phyloP scores from a whole-genome alignment of 2,888 invertebrate genomes.

The Mechanitis mazaeus region DNA sequence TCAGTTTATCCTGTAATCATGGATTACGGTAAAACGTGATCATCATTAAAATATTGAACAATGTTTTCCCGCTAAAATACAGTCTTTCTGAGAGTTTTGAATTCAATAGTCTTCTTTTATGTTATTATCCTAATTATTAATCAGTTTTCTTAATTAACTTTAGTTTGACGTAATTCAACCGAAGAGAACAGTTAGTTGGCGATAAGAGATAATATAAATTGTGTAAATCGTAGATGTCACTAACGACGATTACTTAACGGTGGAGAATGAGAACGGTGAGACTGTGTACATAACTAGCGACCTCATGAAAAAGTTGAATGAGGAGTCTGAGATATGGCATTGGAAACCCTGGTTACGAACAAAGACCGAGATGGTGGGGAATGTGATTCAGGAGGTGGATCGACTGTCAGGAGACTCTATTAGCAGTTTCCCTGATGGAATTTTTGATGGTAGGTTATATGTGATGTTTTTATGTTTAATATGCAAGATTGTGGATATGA shows the following conservation, averaged over 20 bases:
- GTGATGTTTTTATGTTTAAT: background rate
- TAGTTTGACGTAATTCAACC: slow-evolving; percentile 6
- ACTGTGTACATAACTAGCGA: slow-evolving; percentile 48
- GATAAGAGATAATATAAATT: background rate
- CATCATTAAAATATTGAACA: slow-evolving; percentile 7
- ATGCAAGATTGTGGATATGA: too few species aligned
- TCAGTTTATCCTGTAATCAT: slow-evolving; percentile 13
- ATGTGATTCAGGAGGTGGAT: slow-evolving; percentile 41
- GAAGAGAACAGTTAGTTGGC: slow-evolving; percentile 7
- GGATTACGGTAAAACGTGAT: slow-evolving; percentile 8
- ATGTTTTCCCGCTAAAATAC: slow-evolving; percentile 16
- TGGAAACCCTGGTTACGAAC: slow-evolving; percentile 67
- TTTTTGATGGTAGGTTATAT: slow-evolving; percentile 53
- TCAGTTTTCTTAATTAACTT: background rate
- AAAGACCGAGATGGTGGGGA: slow-evolving; percentile 47
- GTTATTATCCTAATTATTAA: background rate
- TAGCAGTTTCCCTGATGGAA: slow-evolving; percentile 76
- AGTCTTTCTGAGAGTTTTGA: slow-evolving; percentile 15
- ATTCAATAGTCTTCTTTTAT: slow-evolving; percentile 4
- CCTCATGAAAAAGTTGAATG: slow-evolving; percentile 46
- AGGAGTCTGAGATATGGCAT: slow-evolving; percentile 58
- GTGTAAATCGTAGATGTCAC: slow-evolving; percentile 43
- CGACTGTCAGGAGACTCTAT: slow-evolving; percentile 53
- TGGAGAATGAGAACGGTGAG: slow-evolving; percentile 47
- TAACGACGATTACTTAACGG: slow-evolving; percentile 34